A percentile compares a stretch with the other conserved stretches of the same genome.
Evolutionary conservation across 2,113 vertebrate species (phyloP).

Genomic region (Pollachius pollachius): DNA sequence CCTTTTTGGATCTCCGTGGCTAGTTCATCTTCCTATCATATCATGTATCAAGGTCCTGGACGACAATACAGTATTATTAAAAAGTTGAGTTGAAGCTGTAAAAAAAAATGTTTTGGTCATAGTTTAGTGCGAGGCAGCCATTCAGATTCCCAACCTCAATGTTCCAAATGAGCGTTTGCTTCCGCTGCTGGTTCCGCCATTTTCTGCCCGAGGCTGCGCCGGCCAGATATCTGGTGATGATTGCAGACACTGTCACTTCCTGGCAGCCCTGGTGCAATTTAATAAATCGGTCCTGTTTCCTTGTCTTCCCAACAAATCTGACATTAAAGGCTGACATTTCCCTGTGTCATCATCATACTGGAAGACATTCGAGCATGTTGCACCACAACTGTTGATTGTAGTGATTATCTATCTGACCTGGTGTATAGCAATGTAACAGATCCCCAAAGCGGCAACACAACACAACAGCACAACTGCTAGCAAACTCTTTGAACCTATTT

Average conservation of each 20-base stretch:
- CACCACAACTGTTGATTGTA: constrained; percentile 52
- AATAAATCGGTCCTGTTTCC: constrained; percentile 52
- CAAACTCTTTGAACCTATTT: no score
- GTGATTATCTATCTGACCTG: constrained; percentile 57
- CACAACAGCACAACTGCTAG: no score
- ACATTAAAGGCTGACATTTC: constrained; percentile 75
- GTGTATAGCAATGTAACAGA: no score
- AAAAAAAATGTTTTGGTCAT: no score
- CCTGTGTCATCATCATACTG: constrained; percentile 51
- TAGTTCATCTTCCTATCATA: no score
- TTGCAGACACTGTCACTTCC: constrained; percentile 25
- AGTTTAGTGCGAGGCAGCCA: no score
- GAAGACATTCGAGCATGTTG: constrained; percentile 56
- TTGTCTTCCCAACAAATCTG: constrained; percentile 68
- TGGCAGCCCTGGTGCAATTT: constrained; percentile 45
- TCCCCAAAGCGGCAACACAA: neutral
- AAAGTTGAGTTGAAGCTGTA: no score
- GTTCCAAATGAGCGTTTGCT: neutral
- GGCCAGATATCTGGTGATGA: constrained; percentile 29
- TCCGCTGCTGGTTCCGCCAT: neutral
- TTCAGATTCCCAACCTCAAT: no score
- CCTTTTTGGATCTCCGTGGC: no score
- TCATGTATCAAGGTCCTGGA: no score
- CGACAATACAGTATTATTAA: neutral
- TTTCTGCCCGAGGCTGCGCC: constrained; percentile 6